Percentiles rank a stretch among this genome's conserved stretches.
Evolutionary conservation across 2,113 vertebrate genomes (phyloP).

Genomic region (Xiphophorus maculatus): DNA sequence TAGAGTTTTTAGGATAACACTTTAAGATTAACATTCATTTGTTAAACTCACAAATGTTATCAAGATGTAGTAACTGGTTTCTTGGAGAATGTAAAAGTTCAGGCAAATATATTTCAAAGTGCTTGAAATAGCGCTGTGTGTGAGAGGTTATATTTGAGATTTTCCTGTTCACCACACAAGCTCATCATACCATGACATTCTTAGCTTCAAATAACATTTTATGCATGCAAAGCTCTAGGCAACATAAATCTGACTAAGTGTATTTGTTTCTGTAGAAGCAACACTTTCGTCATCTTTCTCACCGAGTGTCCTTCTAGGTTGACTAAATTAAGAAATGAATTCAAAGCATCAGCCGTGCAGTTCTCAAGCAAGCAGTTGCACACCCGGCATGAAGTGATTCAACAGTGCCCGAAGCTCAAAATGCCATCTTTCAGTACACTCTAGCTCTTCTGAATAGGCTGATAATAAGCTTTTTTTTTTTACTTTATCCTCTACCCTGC

Average conservation of each 20-base stretch:
- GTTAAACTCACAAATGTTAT: no score
- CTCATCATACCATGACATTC: neutral
- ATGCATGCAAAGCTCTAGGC: neutral
- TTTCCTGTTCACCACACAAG: neutral
- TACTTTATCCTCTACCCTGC: constrained; percentile 31
- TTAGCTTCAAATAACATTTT: neutral
- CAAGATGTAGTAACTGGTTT: no score
- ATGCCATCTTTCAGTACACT: constrained; percentile 57
- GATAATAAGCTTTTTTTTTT: constrained; percentile 50
- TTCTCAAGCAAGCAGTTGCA: constrained; percentile 38
- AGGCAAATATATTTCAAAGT: no score
- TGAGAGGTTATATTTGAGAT: neutral
- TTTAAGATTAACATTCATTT: no score
- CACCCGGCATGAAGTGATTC: constrained; percentile 59
- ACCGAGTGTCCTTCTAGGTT: constrained; percentile 30
- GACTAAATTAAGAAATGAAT: constrained; percentile 61
- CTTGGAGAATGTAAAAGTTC: no score
- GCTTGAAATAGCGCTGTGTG: neutral
- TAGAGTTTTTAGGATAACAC: no score
- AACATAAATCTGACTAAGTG: constrained; percentile 7
- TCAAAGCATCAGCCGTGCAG: constrained; percentile 53
- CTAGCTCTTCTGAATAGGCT: constrained; percentile 21
- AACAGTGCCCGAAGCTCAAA: constrained; percentile 37
- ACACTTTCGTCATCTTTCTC: constrained; percentile 36
- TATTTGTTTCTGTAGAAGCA: constrained; percentile 34